Evolutionary conservation across 2,797 vertebrate species (phyloP).

Genomic region (Vespertilio murinus): DNA sequence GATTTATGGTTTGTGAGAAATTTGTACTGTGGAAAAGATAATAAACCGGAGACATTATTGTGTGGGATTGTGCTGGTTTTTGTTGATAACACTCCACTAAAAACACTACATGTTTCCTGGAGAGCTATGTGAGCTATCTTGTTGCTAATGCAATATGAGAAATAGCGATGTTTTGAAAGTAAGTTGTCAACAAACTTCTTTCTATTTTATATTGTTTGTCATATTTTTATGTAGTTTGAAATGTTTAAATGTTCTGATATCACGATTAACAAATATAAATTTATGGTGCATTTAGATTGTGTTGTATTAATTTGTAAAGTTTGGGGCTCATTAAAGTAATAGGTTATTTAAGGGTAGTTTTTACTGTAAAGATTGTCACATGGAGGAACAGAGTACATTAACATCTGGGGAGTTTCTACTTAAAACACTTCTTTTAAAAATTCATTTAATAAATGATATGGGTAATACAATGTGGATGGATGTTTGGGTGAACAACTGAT

Average conservation of each 20-base stretch:
- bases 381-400: constrained; percentile 23
- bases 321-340: constrained; percentile 63
- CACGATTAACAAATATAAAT: constrained; percentile 82
- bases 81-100: constrained; percentile 75
- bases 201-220: constrained; percentile 83
- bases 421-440: neutral
- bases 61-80: constrained; percentile 82
- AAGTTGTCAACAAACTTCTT: constrained; percentile 78
- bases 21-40: constrained; percentile 95
- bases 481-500: neutral
- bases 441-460: neutral
- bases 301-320: constrained; percentile 79
- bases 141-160: constrained; percentile 80
- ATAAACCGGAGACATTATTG: constrained; percentile 89
- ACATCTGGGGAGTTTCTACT: neutral
- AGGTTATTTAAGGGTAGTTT: constrained; percentile 62
- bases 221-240: constrained; percentile 85
- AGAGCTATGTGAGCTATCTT: constrained; percentile 73
- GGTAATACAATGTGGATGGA: neutral
- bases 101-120: constrained; percentile 72
- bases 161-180: constrained; percentile 76
- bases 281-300: constrained; percentile 81
- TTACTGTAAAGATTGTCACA: constrained; percentile 47
- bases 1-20: constrained; percentile 91
- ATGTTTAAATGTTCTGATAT: constrained; percentile 81